phyloP scores from a whole-genome alignment of 2,113 vertebrate genomes.

The Zosterops hypoxanthus region DNA sequence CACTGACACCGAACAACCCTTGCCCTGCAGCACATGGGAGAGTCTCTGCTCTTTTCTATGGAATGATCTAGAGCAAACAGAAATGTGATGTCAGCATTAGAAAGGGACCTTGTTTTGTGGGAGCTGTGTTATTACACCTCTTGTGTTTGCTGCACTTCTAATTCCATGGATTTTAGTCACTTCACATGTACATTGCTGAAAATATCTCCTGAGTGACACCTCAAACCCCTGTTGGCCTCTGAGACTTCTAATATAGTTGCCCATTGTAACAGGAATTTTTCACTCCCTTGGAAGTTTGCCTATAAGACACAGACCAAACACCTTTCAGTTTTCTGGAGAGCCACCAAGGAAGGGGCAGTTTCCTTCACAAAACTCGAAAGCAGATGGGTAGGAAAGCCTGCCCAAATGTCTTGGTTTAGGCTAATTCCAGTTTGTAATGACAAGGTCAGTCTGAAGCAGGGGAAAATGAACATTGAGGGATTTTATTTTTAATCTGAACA shows the following conservation, averaged over 20 bases:
- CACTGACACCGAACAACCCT: not conserved
- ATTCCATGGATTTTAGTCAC: not conserved
- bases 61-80: not conserved
- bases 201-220: not conserved
- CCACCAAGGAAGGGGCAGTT: not conserved
- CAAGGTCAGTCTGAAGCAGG: not conserved
- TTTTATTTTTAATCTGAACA: not conserved
- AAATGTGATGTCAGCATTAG: not conserved
- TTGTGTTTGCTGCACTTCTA: not conserved
- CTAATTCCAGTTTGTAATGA: not conserved
- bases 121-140: not conserved
- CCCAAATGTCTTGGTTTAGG: not conserved
- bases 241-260: not conserved
- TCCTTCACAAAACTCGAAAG: not conserved
- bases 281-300: not conserved
- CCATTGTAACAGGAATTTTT: not conserved
- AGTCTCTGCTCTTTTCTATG: not conserved
- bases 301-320: not conserved
- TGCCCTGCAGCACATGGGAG: accelerated
- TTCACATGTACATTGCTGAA: not conserved
- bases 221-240: not conserved
- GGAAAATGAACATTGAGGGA: accelerated
- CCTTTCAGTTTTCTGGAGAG: not conserved
- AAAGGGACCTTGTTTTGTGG: not conserved
- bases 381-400: not conserved